Evolutionary conservation across 1,140 invertebrate species (phyloP).

Genomic region (Macrostomum lignano): DNA sequence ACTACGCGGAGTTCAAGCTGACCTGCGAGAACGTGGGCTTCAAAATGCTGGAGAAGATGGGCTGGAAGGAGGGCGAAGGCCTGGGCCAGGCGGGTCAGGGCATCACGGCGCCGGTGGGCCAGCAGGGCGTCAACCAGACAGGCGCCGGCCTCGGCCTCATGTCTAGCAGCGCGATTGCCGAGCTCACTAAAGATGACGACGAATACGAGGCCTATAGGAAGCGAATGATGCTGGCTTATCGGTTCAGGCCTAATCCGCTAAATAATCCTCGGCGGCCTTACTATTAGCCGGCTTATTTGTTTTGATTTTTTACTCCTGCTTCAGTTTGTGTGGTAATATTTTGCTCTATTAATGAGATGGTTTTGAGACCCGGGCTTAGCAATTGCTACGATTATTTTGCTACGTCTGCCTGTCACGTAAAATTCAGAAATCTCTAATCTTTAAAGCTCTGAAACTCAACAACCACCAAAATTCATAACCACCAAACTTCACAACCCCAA

Average conservation of each 20-base stretch:
- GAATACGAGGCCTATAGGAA: constrained; percentile 85
- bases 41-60: constrained; percentile 71
- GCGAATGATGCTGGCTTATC: constrained; percentile 84
- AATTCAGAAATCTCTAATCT: too few species aligned
- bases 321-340: too few species aligned
- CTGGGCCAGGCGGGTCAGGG: constrained; percentile 55
- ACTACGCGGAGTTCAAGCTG: constrained; percentile 78
- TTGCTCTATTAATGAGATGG: too few species aligned
- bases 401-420: too few species aligned
- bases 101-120: constrained; percentile 65
- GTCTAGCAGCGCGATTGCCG: constrained; percentile 42
- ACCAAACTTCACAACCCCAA: too few species aligned
- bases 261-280: too few species aligned
- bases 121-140: constrained; percentile 34
- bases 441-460: too few species aligned
- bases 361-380: too few species aligned
- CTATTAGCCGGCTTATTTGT: too few species aligned
- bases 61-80: constrained; percentile 73
- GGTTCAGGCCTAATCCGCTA: constrained; percentile 78
- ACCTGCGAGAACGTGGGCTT: constrained; percentile 81
- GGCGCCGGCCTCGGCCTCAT: constrained; percentile 32
- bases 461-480: too few species aligned
- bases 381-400: too few species aligned
- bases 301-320: too few species aligned
- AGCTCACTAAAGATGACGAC: constrained; percentile 50